phyloP scores from a whole-genome alignment of 2,888 invertebrate species.

The Osmoderma eremita region DNA sequence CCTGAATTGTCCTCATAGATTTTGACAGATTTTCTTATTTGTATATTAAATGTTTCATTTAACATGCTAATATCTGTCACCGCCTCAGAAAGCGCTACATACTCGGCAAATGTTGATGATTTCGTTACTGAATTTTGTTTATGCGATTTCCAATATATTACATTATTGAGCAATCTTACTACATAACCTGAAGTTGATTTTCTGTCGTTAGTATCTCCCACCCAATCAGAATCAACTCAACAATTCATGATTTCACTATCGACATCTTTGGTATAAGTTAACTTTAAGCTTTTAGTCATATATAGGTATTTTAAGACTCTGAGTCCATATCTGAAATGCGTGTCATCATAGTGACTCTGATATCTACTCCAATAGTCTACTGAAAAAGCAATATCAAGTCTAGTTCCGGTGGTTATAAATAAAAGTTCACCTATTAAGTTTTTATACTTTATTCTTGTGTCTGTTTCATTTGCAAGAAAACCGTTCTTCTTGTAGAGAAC shows the following conservation, averaged over 20 bases:
- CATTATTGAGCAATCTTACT: slow-evolving; percentile 54
- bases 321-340: slow-evolving; percentile 39
- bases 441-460: slow-evolving; percentile 3
- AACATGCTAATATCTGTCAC: slow-evolving; percentile 46
- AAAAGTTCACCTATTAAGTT: slow-evolving; percentile 9
- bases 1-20: slow-evolving; percentile 8
- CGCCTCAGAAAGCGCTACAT: slow-evolving; percentile 48
- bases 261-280: slow-evolving; percentile 33
- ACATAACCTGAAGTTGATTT: slow-evolving; percentile 56
- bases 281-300: slow-evolving; percentile 37
- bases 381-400: slow-evolving; percentile 17
- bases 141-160: slow-evolving; percentile 54
- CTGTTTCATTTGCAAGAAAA: background rate
- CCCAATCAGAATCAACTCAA: slow-evolving; percentile 55
- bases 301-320: slow-evolving; percentile 45
- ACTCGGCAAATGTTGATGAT: slow-evolving; percentile 49
- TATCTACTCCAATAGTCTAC: slow-evolving; percentile 30
- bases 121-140: slow-evolving; percentile 55
- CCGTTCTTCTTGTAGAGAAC: no score
- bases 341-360: slow-evolving; percentile 24
- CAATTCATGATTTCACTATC: slow-evolving; percentile 37
- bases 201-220: slow-evolving; percentile 48
- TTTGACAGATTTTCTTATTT: slow-evolving; percentile 41
- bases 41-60: slow-evolving; percentile 39
- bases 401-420: slow-evolving; percentile 15